Conservation (phyloP, 1,140 invertebrate species). For the Goniozus legneri region DNA sequence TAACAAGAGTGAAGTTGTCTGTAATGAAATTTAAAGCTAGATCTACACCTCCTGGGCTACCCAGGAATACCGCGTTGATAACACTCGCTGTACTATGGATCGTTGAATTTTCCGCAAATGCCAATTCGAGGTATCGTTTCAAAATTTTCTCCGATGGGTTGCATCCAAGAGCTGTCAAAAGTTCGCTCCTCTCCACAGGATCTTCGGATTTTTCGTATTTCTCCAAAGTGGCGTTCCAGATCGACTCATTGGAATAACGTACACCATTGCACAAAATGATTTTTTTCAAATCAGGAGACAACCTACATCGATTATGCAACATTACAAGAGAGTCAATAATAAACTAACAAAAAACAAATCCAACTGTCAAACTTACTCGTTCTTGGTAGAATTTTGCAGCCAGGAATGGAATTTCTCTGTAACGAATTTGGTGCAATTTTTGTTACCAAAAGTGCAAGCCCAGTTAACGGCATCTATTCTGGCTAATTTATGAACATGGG, state of each 20-base stretch:
- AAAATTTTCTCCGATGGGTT: conserved; percentile 1
- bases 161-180: conserved; percentile 18
- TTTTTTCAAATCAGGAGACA: conserved; percentile 61
- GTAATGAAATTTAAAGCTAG: conserved; percentile 29
- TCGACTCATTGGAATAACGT: conserved; percentile 60
- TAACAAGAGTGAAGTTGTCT: no score
- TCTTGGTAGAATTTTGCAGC: conserved; percentile 53
- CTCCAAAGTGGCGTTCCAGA: conserved; percentile 63
- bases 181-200: background rate
- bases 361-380: conserved; percentile 19
- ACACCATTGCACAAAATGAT: conserved; percentile 61
- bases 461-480: conserved; percentile 61
- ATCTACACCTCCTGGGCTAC: conserved; percentile 48
- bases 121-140: conserved; percentile 3
- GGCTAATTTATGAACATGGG: conserved; percentile 61
- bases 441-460: conserved; percentile 64
- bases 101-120: conserved; percentile 16
- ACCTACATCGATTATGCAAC: conserved; percentile 6
- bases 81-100: conserved; percentile 43
- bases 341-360: no score
- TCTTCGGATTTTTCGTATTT: conserved; percentile 57
- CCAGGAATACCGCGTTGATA: conserved; percentile 40
- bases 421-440: conserved; percentile 61
- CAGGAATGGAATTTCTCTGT: conserved; percentile 63
- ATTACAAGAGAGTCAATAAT: no score